These are phyloP conservation scores for Carterocephalus palaemon DNA, from an alignment of 2,888 invertebrate species.

Conservation along the genomic window DNA sequence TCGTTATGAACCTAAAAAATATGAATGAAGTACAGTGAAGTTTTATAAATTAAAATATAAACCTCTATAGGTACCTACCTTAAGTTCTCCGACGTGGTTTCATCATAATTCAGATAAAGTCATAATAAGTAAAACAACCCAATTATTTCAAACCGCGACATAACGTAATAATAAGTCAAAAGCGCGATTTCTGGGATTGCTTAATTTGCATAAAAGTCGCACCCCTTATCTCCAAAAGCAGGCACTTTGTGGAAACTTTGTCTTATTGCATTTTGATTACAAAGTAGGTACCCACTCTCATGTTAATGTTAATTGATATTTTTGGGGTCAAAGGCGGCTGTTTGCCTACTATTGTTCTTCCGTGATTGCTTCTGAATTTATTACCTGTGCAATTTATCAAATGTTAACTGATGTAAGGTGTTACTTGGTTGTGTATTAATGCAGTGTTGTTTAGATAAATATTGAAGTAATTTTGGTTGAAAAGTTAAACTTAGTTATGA, in stretches of 20 bases:
- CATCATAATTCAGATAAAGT: neutral
- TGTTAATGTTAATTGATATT: conserved; percentile 51
- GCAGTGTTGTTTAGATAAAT: no score
- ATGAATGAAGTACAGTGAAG: no score
- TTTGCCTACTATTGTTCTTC: conserved; percentile 32
- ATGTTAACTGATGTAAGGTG: conserved; percentile 11
- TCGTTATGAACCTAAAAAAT: no score
- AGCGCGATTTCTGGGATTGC: conserved; percentile 47
- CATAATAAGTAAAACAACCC: conserved; percentile 10
- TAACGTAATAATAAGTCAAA: conserved; percentile 47
- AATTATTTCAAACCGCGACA: conserved; percentile 14
- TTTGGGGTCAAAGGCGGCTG: conserved; percentile 36
- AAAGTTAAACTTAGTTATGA: no score
- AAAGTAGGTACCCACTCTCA: conserved; percentile 30
- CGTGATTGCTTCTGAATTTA: conserved; percentile 21
- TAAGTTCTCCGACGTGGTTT: no score
- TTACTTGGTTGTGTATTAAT: conserved; percentile 6
- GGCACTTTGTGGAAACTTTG: conserved; percentile 72
- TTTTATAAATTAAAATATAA: no score
- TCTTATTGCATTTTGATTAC: conserved; percentile 70
- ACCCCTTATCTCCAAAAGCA: conserved; percentile 68
- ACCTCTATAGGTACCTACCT: no score
- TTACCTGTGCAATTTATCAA: conserved; percentile 9
- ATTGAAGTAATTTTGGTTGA: no score
- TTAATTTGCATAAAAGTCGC: conserved; percentile 69